Evolutionary conservation across 2,888 invertebrate species (phyloP).

Genomic region (Blera fallax): DNA sequence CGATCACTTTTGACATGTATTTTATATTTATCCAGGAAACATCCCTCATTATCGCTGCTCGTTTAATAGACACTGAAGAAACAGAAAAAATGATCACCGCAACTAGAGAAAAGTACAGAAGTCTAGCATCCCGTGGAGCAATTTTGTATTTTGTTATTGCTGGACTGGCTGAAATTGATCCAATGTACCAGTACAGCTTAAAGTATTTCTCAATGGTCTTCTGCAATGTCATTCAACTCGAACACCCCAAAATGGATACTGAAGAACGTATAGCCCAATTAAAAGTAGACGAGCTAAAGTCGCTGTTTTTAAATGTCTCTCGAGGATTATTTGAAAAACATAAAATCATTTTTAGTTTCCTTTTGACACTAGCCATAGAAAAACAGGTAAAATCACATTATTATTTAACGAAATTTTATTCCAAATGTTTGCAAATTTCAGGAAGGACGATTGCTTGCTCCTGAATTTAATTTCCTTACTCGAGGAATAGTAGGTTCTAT

Average conservation of each 20-base stretch:
- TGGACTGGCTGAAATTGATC: constrained; percentile 93
- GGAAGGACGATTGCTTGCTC: constrained; percentile 83
- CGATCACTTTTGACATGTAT: not conserved
- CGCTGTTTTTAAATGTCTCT: constrained; percentile 93
- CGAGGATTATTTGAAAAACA: constrained; percentile 95
- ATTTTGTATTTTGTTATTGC: constrained; percentile 95
- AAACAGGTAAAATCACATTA: constrained; percentile 81
- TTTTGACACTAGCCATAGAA: constrained; percentile 90
- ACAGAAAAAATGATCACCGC: constrained; percentile 93
- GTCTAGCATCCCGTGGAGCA: constrained; percentile 93
- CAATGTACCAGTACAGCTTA: constrained; percentile 97
- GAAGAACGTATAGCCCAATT: constrained; percentile 87
- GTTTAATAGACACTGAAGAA: constrained; percentile 92
- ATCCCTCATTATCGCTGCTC: constrained; percentile 93
- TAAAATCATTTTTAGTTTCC: constrained; percentile 93
- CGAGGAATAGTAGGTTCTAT: constrained; percentile 87
- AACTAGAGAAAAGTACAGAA: constrained; percentile 92
- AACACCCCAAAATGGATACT: constrained; percentile 86
- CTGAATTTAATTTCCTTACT: constrained; percentile 90
- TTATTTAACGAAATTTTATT: not conserved
- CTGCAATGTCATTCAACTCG: constrained; percentile 89
- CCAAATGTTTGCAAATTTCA: constrained; percentile 46
- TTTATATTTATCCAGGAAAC: constrained; percentile 86
- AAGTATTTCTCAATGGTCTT: constrained; percentile 93
- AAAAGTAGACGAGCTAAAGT: constrained; percentile 89